Evolutionary conservation across 2,113 vertebrate species (phyloP).

Genomic region (Melanotaenia duboulayi): DNA sequence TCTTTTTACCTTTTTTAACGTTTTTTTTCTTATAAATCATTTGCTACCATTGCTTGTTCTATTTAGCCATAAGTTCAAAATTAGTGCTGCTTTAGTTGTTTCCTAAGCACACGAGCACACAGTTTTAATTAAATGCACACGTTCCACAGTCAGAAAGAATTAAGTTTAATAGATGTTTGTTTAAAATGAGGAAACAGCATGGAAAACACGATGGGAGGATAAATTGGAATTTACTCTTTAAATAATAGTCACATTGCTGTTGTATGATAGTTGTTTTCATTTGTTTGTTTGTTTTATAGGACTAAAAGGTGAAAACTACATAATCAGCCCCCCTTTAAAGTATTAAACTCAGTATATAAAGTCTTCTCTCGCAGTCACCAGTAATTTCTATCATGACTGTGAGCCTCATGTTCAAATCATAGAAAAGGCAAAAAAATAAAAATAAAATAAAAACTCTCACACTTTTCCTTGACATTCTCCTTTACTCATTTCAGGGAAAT

Average conservation of each 20-base stretch:
- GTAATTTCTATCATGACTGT: constrained; percentile 14
- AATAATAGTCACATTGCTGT: too few relatives aligned
- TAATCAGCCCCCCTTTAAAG: not conserved
- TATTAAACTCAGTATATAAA: not conserved
- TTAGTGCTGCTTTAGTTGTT: constrained; percentile 18
- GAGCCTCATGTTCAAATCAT: constrained; percentile 44
- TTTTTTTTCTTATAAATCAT: constrained; percentile 23
- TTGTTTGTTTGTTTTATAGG: not conserved
- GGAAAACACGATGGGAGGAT: constrained; percentile 13
- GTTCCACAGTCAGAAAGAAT: constrained; percentile 27
- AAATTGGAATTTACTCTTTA: too few relatives aligned
- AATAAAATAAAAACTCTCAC: not conserved
- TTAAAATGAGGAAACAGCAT: constrained; percentile 28
- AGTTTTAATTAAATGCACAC: constrained; percentile 54
- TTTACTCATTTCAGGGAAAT: constrained; percentile 35
- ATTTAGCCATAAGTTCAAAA: constrained; percentile 28
- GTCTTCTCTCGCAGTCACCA: not conserved
- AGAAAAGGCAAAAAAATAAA: constrained; percentile 19
- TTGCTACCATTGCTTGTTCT: constrained; percentile 12
- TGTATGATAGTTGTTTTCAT: too few relatives aligned
- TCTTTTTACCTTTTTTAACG: constrained; percentile 25
- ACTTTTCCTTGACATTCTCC: constrained; percentile 18
- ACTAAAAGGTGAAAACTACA: not conserved
- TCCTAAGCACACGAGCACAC: constrained; percentile 18
- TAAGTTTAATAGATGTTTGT: constrained; percentile 48